phyloP scores from a whole-genome alignment of 2,113 vertebrate species.

The Pungitius pungitius region DNA sequence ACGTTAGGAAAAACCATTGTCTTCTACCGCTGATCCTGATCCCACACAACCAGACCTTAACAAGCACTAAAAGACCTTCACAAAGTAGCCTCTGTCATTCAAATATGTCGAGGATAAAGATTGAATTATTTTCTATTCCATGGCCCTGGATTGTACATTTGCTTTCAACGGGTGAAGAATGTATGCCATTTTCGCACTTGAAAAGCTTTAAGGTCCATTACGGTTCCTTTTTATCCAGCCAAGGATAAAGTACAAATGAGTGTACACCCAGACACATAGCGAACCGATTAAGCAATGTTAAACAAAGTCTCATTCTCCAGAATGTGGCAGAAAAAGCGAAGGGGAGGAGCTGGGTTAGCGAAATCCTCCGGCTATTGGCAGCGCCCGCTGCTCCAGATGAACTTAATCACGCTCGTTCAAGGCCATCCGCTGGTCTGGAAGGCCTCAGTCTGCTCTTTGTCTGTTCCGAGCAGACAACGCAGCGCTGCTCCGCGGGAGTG shows the following conservation, averaged over 20 bases:
- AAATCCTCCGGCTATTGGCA: conserved; percentile 72
- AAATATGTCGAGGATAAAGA: conserved; percentile 28
- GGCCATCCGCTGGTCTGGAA: conserved; percentile 67
- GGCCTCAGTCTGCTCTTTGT: conserved; percentile 55
- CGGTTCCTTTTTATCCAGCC: conserved; percentile 44
- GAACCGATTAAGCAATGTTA: conserved; percentile 64
- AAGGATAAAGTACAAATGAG: conserved; percentile 61
- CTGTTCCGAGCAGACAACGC: conserved; percentile 46
- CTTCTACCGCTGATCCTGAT: conserved; percentile 51
- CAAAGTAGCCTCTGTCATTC: conserved; percentile 43
- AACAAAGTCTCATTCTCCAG: conserved; percentile 66
- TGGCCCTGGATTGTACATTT: conserved; percentile 36
- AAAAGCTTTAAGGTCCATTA: conserved; percentile 59
- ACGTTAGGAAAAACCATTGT: conserved; percentile 61
- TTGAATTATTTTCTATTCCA: conserved; percentile 46
- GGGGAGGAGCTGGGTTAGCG: conserved; percentile 60
- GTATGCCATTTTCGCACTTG: conserved; percentile 46
- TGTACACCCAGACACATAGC: conserved; percentile 65
- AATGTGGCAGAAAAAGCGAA: conserved; percentile 50
- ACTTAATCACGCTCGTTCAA: conserved; percentile 73
- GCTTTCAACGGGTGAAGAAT: conserved; percentile 50
- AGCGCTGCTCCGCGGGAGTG: conserved; percentile 46
- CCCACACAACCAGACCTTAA: conserved; percentile 45
- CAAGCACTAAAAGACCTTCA: conserved; percentile 38
- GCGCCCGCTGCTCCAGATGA: conserved; percentile 63